Percentiles rank a stretch among this genome's conserved stretches.
These are phyloP conservation scores for Parnassius smintheus DNA, from an alignment of 2,888 invertebrate genomes.

Conservation along the genomic window DNA sequence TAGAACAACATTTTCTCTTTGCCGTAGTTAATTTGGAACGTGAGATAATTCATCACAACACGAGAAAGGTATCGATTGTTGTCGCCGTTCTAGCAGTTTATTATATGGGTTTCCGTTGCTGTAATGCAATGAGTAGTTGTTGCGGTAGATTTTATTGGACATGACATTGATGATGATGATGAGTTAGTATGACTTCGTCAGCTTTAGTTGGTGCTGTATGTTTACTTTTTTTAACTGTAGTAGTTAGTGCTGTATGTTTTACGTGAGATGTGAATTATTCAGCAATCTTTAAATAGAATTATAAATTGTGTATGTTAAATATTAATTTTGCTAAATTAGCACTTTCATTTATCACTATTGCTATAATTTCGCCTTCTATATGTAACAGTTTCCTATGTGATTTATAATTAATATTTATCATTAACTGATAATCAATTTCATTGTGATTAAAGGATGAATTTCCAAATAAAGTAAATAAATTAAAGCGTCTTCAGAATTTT, in stretches of 20 bases:
- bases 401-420: too few species aligned
- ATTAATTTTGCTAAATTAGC: too few species aligned
- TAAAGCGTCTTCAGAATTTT: too few species aligned
- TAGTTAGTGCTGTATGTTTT: not conserved
- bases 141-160: conserved; percentile 5
- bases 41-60: conserved; percentile 15
- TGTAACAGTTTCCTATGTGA: too few species aligned
- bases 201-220: not conserved
- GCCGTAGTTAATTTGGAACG: conserved; percentile 21
- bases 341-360: too few species aligned
- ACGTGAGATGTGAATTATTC: not conserved
- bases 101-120: not conserved
- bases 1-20: conserved; percentile 4
- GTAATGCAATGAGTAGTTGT: not conserved
- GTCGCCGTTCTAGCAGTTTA: not conserved
- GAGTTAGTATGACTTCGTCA: not conserved
- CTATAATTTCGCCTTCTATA: too few species aligned
- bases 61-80: not conserved
- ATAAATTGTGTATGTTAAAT: too few species aligned
- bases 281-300: not conserved
- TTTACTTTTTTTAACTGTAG: too few species aligned
- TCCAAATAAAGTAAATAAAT: too few species aligned
- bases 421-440: too few species aligned
- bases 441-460: too few species aligned
- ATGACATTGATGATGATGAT: too few species aligned